Conservation (phyloP, 2,113 vertebrate genomes). For the Cephalopterus ornatus region DNA sequence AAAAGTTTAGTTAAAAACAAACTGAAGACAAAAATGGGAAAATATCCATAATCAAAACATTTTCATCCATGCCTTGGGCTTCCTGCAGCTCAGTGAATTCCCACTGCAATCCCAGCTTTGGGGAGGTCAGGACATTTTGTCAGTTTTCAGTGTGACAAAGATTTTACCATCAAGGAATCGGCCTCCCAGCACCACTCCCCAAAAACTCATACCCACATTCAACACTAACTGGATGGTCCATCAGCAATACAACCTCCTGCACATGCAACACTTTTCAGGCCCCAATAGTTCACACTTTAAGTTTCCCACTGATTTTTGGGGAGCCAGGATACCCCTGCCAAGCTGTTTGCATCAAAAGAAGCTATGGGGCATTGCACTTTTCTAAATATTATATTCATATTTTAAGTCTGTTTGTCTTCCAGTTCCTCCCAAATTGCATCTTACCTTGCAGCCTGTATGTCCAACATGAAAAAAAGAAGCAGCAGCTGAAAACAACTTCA, state of each 20-base stretch:
- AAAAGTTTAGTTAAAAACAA: not conserved
- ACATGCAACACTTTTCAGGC: fast-evolving
- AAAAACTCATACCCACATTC: not conserved
- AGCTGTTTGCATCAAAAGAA: not conserved
- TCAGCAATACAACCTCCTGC: not conserved
- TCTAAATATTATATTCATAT: not conserved
- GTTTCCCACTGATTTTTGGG: not conserved
- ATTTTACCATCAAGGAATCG: not conserved
- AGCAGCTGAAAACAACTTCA: not conserved
- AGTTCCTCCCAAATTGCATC: not conserved
- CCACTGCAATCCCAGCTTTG: not conserved
- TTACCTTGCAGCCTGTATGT: not conserved
- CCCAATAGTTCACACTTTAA: not conserved
- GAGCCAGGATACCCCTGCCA: not conserved
- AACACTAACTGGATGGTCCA: not conserved
- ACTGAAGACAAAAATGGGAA: not conserved
- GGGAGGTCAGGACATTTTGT: not conserved
- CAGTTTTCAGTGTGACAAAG: not conserved
- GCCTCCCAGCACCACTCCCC: not conserved
- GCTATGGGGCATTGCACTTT: not conserved
- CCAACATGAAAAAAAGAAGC: not conserved
- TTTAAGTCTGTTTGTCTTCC: not conserved
- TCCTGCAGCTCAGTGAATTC: not conserved
- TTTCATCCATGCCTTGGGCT: not conserved
- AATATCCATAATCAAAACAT: not conserved